These are phyloP conservation scores for Balaeniceps rex DNA, from an alignment of 2,113 vertebrate genomes.

Conservation along the genomic window DNA sequence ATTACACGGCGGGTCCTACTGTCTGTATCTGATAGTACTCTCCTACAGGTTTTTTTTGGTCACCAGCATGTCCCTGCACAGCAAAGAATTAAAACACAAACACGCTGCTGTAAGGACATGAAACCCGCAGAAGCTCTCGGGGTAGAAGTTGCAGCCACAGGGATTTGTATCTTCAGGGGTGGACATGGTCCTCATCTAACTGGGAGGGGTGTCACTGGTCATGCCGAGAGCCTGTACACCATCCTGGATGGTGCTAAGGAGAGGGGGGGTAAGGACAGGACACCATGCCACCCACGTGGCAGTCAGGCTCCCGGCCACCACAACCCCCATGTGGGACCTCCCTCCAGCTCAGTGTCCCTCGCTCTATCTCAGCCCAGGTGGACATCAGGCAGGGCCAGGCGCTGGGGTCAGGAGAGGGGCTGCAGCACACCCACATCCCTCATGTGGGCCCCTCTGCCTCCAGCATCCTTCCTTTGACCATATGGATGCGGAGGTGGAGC, in stretches of 20 bases:
- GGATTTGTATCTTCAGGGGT: not conserved
- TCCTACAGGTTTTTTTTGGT: not conserved
- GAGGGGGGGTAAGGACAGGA: not conserved
- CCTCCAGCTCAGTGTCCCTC: not conserved
- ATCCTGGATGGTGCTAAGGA: not conserved
- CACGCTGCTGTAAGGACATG: fast-evolving
- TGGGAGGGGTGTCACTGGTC: not conserved
- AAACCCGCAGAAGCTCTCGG: fast-evolving
- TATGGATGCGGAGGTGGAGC: fast-evolving
- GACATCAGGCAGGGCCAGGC: not conserved
- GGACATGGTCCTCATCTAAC: fast-evolving
- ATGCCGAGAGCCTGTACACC: no score
- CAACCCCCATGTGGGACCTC: fast-evolving
- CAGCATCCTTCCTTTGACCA: not conserved
- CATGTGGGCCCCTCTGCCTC: fast-evolving
- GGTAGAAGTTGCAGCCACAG: not conserved
- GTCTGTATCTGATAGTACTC: not conserved
- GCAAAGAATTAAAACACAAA: not conserved
- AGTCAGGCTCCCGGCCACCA: not conserved
- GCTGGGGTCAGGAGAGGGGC: not conserved
- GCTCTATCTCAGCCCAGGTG: not conserved
- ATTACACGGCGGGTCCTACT: fast-evolving
- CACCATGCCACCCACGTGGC: fast-evolving
- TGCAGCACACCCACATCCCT: not conserved
- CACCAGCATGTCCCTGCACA: not conserved